Percentiles rank a stretch among this genome's conserved stretches.
phyloP scores from a whole-genome alignment of 2,888 invertebrate species.

The Capitulum mitella region DNA sequence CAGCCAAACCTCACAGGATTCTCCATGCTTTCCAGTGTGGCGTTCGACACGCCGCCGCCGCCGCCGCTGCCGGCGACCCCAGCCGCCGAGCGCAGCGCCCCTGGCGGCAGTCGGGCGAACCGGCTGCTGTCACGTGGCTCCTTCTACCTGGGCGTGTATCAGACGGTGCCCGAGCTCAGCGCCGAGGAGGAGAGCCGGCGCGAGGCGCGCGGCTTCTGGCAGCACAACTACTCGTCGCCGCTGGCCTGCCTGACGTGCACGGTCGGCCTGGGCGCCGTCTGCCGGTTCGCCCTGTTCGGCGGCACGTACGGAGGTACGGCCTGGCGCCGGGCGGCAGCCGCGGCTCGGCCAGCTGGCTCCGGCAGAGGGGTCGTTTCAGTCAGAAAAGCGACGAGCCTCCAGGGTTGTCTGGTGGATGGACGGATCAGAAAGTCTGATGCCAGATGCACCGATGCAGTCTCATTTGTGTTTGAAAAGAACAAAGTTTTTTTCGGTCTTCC shows the following conservation, averaged over 20 bases:
- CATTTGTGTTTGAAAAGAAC: too few species aligned
- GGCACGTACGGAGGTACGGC: conserved; percentile 70
- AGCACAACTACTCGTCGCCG: conserved; percentile 58
- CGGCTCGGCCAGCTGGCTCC: too few species aligned
- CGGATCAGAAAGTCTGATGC: too few species aligned
- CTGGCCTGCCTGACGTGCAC: conserved; percentile 78
- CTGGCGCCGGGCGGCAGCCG: too few species aligned
- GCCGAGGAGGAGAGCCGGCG: not conserved
- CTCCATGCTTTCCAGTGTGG: not conserved
- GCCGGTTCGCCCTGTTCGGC: conserved; percentile 75
- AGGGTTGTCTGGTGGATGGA: too few species aligned
- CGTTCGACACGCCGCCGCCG: conserved; percentile 2
- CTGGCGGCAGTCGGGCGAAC: not conserved
- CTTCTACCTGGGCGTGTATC: conserved; percentile 16
- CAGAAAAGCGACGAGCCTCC: too few species aligned
- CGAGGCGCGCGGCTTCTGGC: conserved; percentile 37
- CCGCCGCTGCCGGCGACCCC: not conserved
- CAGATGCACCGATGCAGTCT: too few species aligned
- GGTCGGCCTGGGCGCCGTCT: conserved; percentile 78
- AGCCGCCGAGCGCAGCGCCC: not conserved
- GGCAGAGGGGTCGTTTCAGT: too few species aligned
- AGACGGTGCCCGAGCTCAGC: not conserved
- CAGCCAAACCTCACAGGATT: too few species aligned
- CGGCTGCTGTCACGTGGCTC: conserved; percentile 18
- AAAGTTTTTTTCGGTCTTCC: too few species aligned